These are phyloP conservation scores for Eupithecia inturbata DNA, from an alignment of 2,888 invertebrate species.

Conservation along the genomic window DNA sequence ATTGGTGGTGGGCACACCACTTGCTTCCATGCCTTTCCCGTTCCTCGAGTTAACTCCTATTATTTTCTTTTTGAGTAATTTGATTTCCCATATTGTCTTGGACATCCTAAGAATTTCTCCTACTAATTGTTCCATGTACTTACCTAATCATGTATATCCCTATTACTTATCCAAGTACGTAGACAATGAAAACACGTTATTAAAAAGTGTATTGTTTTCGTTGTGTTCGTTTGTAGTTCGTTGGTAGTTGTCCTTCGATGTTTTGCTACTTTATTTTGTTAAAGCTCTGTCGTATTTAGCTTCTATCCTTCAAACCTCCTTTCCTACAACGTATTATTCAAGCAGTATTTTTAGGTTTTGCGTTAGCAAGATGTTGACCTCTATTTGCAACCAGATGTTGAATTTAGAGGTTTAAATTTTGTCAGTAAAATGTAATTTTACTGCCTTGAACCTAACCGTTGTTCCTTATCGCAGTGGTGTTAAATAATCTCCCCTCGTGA, in stretches of 20 bases:
- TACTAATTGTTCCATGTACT: conserved; percentile 9
- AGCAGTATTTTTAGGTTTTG: conserved; percentile 55
- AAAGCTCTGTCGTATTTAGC: conserved; percentile 42
- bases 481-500: conserved; percentile 83
- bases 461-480: conserved; percentile 72
- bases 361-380: conserved; percentile 62
- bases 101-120: conserved; percentile 8
- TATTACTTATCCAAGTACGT: conserved; percentile 19
- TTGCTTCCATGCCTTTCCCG: conserved; percentile 72
- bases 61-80: conserved; percentile 44
- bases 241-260: conserved; percentile 39
- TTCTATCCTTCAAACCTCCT: conserved; percentile 32
- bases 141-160: background rate
- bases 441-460: conserved; percentile 58
- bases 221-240: conserved; percentile 40
- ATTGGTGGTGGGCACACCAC: conserved; percentile 73
- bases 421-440: conserved; percentile 51
- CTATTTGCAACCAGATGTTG: conserved; percentile 65
- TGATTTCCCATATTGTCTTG: conserved; percentile 1
- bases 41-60: conserved; percentile 57
- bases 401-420: conserved; percentile 69
- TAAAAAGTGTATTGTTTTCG: conserved; percentile 37
- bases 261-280: conserved; percentile 40
- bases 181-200: conserved; percentile 31
- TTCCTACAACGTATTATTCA: conserved; percentile 58